Percentiles rank a stretch among this genome's conserved stretches.
Evolutionary conservation across 2,888 invertebrate genomes (phyloP).

Genomic region (Quadroppia sp.): DNA sequence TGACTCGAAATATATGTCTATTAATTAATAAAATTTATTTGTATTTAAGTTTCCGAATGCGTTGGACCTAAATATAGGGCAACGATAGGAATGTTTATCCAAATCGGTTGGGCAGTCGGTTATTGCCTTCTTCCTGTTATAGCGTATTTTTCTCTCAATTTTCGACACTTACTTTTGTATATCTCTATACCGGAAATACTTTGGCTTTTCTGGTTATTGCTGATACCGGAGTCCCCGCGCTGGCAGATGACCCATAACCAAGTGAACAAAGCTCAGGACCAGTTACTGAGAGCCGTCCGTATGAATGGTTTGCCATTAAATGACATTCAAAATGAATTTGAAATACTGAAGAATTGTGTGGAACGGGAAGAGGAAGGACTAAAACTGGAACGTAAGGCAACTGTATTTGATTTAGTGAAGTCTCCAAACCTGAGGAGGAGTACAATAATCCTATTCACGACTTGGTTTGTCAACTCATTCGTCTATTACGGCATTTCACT

Average conservation of each 20-base stretch:
- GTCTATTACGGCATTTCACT: constrained; percentile 79
- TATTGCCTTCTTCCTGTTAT: constrained; percentile 22
- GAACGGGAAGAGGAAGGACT: not conserved
- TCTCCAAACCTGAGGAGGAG: constrained; percentile 24
- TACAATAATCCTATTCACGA: constrained; percentile 42
- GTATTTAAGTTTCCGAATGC: not conserved
- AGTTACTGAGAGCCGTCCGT: constrained; percentile 21
- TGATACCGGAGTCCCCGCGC: constrained; percentile 32
- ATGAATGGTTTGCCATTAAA: constrained; percentile 28
- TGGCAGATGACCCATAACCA: constrained; percentile 40
- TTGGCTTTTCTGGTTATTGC: constrained; percentile 29
- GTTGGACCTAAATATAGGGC: constrained; percentile 33
- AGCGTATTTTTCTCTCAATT: constrained; percentile 22
- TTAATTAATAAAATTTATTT: not conserved
- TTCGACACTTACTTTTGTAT: constrained; percentile 8
- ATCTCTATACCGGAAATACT: not conserved
- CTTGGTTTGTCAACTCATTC: constrained; percentile 72
- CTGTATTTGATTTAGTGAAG: constrained; percentile 26
- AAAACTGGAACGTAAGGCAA: no score
- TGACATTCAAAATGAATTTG: not conserved
- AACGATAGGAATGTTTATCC: not conserved
- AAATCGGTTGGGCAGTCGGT: constrained; percentile 40
- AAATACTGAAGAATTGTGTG: not conserved
- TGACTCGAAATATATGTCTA: no score
- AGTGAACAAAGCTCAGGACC: constrained; percentile 22